These are phyloP conservation scores for Holocentrus rufus DNA, from an alignment of 2,797 vertebrate species.

Conservation along the genomic window DNA sequence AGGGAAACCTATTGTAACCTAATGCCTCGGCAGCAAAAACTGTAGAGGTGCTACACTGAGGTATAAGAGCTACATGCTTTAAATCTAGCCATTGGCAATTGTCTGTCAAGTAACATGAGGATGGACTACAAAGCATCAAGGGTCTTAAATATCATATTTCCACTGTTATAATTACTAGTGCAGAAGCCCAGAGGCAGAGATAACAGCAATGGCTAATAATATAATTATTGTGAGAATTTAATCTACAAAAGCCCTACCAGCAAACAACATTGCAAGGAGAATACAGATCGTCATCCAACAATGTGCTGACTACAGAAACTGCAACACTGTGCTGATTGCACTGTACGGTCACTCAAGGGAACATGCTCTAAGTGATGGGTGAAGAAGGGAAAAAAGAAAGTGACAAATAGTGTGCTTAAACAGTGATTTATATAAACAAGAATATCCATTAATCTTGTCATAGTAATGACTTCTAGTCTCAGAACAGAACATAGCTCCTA, in stretches of 20 bases:
- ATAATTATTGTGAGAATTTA: constrained; percentile 26
- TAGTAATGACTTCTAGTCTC: constrained; percentile 70
- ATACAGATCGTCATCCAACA: constrained; percentile 59
- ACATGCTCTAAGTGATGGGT: constrained; percentile 73
- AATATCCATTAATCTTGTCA: constrained; percentile 74
- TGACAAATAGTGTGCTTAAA: constrained; percentile 72
- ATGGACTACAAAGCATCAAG: neutral
- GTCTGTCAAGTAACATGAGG: neutral
- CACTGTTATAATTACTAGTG: neutral
- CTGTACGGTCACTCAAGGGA: constrained; percentile 76
- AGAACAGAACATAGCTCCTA: constrained; percentile 23
- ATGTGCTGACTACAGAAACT: constrained; percentile 72
- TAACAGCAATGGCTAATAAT: constrained; percentile 4
- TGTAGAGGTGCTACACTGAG: neutral
- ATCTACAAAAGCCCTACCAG: constrained; percentile 45
- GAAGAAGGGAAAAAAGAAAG: constrained; percentile 74
- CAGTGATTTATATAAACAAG: constrained; percentile 74
- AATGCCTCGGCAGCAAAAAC: neutral
- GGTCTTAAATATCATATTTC: neutral
- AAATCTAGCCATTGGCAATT: neutral
- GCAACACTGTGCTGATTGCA: constrained; percentile 76
- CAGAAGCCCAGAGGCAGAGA: neutral
- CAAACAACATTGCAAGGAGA: constrained; percentile 35
- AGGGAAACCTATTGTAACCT: too few species aligned
- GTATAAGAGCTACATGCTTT: neutral